Evolutionary conservation across 2,797 vertebrate species (phyloP).

Genomic region (Lophius americanus): DNA sequence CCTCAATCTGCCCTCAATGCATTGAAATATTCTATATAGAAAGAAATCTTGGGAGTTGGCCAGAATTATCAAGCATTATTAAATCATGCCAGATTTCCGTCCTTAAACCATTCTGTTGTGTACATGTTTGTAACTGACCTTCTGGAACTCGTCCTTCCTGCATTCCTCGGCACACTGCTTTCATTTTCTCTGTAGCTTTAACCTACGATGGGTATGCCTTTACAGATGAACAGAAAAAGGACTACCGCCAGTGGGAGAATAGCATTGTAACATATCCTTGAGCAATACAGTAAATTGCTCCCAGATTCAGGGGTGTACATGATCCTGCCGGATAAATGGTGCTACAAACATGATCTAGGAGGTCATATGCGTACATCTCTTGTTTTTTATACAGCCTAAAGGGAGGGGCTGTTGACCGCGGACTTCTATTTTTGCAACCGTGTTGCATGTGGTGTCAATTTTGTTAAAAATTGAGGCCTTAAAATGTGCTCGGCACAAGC

Average conservation of each 20-base stretch:
- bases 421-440: conserved; percentile 32
- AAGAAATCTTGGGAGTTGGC: background rate
- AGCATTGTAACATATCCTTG: conserved; percentile 22
- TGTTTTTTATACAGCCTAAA: conserved; percentile 1
- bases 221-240: conserved; percentile 35
- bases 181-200: conserved; percentile 37
- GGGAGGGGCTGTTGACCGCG: background rate
- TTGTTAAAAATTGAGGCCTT: conserved; percentile 15
- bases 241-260: conserved; percentile 5
- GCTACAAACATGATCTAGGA: conserved; percentile 1
- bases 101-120: background rate
- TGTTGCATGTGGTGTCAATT: conserved; percentile 19
- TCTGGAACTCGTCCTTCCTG: conserved; percentile 30
- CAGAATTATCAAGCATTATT: background rate
- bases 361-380: background rate
- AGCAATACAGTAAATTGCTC: conserved; percentile 21
- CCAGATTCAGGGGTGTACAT: background rate
- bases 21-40: background rate
- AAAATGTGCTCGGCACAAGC: conserved; percentile 31
- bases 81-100: background rate
- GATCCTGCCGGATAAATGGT: background rate
- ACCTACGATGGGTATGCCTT: conserved; percentile 29
- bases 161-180: conserved; percentile 44
- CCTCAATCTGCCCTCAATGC: background rate
- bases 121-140: conserved; percentile 6